Evolutionary conservation across 1,140 invertebrate species (phyloP), one percentile per base, ranked within the genome.

Genomic region (Calliphora vicina): DNA sequence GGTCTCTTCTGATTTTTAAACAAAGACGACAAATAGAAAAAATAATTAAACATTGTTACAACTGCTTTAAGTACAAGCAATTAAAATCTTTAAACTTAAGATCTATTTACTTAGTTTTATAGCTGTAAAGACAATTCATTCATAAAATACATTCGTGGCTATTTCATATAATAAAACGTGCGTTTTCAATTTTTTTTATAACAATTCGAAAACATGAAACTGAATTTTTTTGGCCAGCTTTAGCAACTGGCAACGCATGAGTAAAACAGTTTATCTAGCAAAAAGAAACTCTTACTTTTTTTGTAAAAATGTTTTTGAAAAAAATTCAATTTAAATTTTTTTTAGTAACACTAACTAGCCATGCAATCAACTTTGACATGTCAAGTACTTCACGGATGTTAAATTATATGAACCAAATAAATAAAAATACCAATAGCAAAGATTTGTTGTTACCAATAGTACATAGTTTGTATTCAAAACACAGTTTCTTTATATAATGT

Each of bases 361-460:
- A 76, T 42, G 35, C 27, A 76, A 76, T 76, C 27, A 76, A 76
- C 73, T 76, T 42, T 76, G 74, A 78, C 74, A 78, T 78, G 74
- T 78, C 74, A 78, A 45, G 74, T 43, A 78, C 23, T 78, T 25
- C 74, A 78, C 42, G 74, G 35, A 78, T 78, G 74, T 78, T 78
- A 45, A 78, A 43, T 43, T 78, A 26, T 43, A 20, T 78, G 74
- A 78, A 78, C 42, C 25, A 78, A 45, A 43, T 20, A 78, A 20
- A 8, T 6, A 35, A 42, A 35, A 74, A 74, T n/a, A 5, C 13
- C 4, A 27, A 35, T 5, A 35, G 10, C 0, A 5, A 35, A 35
- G 35, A 35, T 35, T 35, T 35, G 35, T 35, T 35, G 35, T 35
- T 35, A 35, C 35, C 35, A 35, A 35, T 35, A 35, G 0, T 35